A percentile compares a stretch with the other conserved stretches of the same genome.
phyloP scores from a whole-genome alignment of 2,797 vertebrate genomes.

The Protosalanx chinensis region DNA sequence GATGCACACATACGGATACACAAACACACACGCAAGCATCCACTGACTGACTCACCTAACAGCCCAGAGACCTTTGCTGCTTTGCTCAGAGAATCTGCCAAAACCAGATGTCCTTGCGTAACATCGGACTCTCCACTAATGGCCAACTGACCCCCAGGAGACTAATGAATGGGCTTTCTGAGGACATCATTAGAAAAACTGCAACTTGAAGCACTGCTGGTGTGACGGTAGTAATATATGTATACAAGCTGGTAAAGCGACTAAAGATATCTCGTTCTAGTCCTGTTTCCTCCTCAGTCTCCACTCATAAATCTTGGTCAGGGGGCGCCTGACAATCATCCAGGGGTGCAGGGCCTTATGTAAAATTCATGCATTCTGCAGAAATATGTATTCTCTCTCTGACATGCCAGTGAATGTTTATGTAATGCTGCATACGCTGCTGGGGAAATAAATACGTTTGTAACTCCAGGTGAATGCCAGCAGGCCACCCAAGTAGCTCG shows the following conservation, averaged over 20 bases:
- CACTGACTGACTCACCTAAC: background rate
- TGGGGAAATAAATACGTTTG: background rate
- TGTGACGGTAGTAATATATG: too few species aligned
- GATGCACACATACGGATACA: background rate
- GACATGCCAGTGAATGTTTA: background rate
- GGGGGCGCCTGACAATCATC: slow-evolving; percentile 32
- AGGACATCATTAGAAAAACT: background rate
- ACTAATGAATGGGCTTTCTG: background rate
- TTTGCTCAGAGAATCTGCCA: background rate
- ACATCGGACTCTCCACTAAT: slow-evolving; percentile 7
- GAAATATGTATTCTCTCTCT: background rate
- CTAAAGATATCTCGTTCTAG: background rate
- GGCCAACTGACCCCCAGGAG: background rate
- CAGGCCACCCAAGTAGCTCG: background rate
- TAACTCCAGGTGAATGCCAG: background rate
- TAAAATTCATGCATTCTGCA: slow-evolving; percentile 45
- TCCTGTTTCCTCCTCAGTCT: background rate
- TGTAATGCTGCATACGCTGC: background rate
- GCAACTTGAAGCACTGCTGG: background rate
- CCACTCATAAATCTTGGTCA: slow-evolving; percentile 38
- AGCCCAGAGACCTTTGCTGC: background rate
- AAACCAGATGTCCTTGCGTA: background rate
- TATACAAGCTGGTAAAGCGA: background rate
- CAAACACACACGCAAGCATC: background rate
- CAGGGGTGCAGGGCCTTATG: slow-evolving; percentile 24